phyloP scores from a whole-genome alignment of 2,113 vertebrate species.

The Columba livia region DNA sequence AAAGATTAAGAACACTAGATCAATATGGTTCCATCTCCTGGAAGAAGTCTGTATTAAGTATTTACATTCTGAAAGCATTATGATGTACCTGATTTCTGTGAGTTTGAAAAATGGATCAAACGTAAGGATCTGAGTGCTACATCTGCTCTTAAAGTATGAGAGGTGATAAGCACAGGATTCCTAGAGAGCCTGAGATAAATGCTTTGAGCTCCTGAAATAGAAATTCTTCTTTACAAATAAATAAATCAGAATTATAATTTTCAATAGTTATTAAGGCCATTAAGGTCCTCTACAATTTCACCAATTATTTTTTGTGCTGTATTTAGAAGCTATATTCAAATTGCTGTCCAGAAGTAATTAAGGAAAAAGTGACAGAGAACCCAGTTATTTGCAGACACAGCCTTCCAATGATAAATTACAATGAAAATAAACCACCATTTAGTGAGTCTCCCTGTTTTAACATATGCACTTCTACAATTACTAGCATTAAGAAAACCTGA shows the following conservation, averaged over 20 bases:
- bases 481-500: neutral
- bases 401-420: neutral
- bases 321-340: neutral
- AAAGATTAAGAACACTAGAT: neutral
- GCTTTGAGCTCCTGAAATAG: neutral
- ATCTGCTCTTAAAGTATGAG: neutral
- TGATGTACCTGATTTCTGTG: neutral
- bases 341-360: neutral
- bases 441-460: neutral
- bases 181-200: neutral
- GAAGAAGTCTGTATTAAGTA: neutral
- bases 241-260: neutral
- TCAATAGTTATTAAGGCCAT: neutral
- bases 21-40: neutral
- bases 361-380: neutral
- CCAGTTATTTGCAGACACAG: neutral
- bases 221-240: neutral
- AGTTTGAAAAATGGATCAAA: constrained; percentile 12
- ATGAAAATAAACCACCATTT: neutral
- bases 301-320: neutral
- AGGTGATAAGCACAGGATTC: neutral
- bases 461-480: neutral
- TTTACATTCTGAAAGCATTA: constrained; percentile 1
- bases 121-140: neutral
- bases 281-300: neutral